Percentiles rank a stretch among this genome's conserved stretches.
phyloP scores from a whole-genome alignment of 1,140 invertebrate species.

The Drosophila obscura region DNA sequence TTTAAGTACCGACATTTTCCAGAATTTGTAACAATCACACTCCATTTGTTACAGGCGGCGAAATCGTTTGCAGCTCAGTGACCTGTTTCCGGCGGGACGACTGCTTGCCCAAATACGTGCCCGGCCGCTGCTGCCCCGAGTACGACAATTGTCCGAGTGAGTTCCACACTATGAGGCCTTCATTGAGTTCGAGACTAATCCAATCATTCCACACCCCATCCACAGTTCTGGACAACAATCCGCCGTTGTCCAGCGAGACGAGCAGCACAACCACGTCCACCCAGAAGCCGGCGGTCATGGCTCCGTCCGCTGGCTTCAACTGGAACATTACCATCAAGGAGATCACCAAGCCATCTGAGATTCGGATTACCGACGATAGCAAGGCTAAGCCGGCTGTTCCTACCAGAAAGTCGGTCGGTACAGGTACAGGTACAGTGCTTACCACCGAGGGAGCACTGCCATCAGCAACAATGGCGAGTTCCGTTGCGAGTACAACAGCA shows the following conservation, averaged over 20 bases:
- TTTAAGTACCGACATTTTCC: background rate
- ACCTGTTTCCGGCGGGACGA: constrained; percentile 90
- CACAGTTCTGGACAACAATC: constrained; percentile 71
- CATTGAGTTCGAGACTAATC: constrained; percentile 1
- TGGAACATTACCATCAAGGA: constrained; percentile 83
- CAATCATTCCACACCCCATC: background rate
- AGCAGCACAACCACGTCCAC: constrained; percentile 35
- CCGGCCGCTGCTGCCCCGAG: constrained; percentile 90
- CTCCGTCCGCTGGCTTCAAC: constrained; percentile 62
- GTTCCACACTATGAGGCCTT: constrained; percentile 64
- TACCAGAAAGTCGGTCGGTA: constrained; percentile 49
- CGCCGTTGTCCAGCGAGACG: constrained; percentile 49
- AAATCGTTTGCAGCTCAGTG: constrained; percentile 89
- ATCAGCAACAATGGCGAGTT: background rate
- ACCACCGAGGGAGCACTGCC: constrained; percentile 33
- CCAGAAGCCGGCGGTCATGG: constrained; percentile 37
- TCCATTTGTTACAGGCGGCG: constrained; percentile 85
- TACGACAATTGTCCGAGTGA: constrained; percentile 90
- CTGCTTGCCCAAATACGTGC: constrained; percentile 88
- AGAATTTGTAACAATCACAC: background rate
- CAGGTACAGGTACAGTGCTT: constrained; percentile 8
- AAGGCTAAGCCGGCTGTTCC: constrained; percentile 69
- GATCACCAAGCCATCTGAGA: constrained; percentile 82
- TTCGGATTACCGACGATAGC: constrained; percentile 82
- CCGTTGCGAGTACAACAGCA: constrained; percentile 10